Base-by-base conservation (phyloP, 2,113 vertebrate species). In the Acinonyx jubatus region DNA sequence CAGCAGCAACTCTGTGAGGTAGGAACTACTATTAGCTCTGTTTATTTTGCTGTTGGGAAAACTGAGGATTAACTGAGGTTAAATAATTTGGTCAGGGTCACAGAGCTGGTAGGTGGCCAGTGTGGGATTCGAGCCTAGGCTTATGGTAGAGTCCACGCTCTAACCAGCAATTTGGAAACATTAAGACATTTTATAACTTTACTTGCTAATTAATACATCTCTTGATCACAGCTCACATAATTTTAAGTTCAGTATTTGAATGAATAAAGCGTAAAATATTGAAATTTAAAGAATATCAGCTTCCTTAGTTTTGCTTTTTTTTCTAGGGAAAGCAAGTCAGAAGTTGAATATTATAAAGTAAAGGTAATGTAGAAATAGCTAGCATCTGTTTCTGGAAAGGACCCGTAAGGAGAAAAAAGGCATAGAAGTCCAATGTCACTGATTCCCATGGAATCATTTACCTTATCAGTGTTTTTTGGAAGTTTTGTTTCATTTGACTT, bases 291-390 rank as follows among this genome's bases (percentile, higher is more conserved):
- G 15, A 88, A 69, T 79, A 6, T 89, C 74, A 90, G 45, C 80
- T 90, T 96, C 93, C 13, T 89, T 93, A 85, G n/a, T 94, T 97
- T 96, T 81, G 2, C 25, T 68, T 73, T 96, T 84, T 93, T 84
- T 93, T 94, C 69, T 68, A 91, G 29, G 25, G 79, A 97, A 96
- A 86, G 16, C 31, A 63, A 48, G 27, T 68, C 31, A 86, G 38
- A 91, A 94, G 9, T 55, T 92, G 21, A 69, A 33, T 63, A 80
- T 80, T 73, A 14, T 50, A 52, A 78, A 94, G 19, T 89, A 83
- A 89, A 25, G 38, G 15, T 89, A n/a, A 38, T 65, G 15, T 21
- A 91, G 45, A 93, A 84, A 89, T 91, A 92, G 33, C 31, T 82
- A 85, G n/a, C 45, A 88, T 84, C 65, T 52, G 71, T 48, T 74